phyloP scores from a whole-genome alignment of 2,113 vertebrate genomes.

The Xiphias gladius region DNA sequence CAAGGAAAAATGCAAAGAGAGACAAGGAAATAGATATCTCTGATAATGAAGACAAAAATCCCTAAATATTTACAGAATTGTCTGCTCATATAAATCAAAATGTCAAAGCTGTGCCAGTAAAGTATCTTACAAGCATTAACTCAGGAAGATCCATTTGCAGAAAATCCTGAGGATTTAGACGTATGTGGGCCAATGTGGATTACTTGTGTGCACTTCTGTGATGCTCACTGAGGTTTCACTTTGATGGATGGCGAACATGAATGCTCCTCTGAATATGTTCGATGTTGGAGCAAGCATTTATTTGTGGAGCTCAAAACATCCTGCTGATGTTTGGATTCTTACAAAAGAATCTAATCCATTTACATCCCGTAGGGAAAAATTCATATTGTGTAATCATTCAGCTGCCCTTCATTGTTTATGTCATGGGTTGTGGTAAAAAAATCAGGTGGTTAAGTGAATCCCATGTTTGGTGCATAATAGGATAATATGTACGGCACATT shows the following conservation, averaged over 20 bases:
- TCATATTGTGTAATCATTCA: conserved; percentile 18
- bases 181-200: conserved; percentile 56
- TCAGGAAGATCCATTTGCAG: conserved; percentile 54
- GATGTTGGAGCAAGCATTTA: conserved; percentile 28
- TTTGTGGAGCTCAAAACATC: conserved; percentile 60
- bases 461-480: conserved; percentile 15
- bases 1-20: conserved; percentile 46
- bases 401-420: conserved; percentile 39
- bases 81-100: conserved; percentile 67
- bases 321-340: conserved; percentile 61
- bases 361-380: neutral
- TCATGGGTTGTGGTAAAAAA: conserved; percentile 31
- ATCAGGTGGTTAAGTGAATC: conserved; percentile 19
- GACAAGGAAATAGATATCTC: conserved; percentile 49
- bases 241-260: conserved; percentile 26
- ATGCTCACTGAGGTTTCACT: conserved; percentile 28
- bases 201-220: conserved; percentile 37
- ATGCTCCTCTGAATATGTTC: conserved; percentile 17
- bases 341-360: conserved; percentile 37
- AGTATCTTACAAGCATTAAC: conserved; percentile 64
- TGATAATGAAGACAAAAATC: conserved; percentile 75
- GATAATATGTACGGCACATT: conserved; percentile 1
- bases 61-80: conserved; percentile 76
- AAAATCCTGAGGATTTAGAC: conserved; percentile 55
- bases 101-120: conserved; percentile 46